Base-by-base conservation (phyloP, 1,140 invertebrate genomes). In the Proales similis region DNA sequence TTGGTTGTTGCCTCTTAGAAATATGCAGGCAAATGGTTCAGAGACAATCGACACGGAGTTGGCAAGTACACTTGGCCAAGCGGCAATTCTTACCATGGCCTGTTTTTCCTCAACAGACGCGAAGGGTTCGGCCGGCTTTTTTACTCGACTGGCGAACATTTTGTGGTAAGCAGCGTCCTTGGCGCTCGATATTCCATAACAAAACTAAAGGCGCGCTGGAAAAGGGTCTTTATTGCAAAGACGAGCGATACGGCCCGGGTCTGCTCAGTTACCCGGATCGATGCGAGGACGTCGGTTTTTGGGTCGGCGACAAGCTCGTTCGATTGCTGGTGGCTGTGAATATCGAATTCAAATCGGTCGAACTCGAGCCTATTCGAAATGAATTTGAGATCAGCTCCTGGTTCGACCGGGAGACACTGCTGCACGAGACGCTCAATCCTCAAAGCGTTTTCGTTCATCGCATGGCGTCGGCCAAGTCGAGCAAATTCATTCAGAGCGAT, bases 101-200 rank as follows among this genome's bases (percentile, higher is more conserved):
- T 69, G 20, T 76, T 75, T 51, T 74, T 74, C 63, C 70, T 73
- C 67, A 72, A 75, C 53, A 70, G 68, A 38, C 73, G 72, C 48
- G 73, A 76, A 65, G 73, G 74, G 3, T 75, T 71, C 68, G 74
- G 74, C 2, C 64, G 51, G 0, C 72, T 75, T 48, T 63, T 42
- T 17, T 75, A 73, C 65, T 51, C 68, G 5, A 70, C 71, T 69
- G 72, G 72, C 7, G 67, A 68, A 43, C 66, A 65, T 33, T 76
- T 74, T 71, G 66, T 75, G 70, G 74, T 76, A 65, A 64, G 45
- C 17, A 19, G 22, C 0, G 46, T 47, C n/a, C 12, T 46, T 17
- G 7, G 4, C n/a, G 26, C 20, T 26, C 26, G 7, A 46, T 26
- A n/a, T 45, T 26, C 4, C 19, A 26, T 26, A 33, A 14, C 43